Evolutionary conservation across 2,888 invertebrate species (phyloP), one percentile per base, ranked within the genome.

Genomic region (Xestia rhomboidea): DNA sequence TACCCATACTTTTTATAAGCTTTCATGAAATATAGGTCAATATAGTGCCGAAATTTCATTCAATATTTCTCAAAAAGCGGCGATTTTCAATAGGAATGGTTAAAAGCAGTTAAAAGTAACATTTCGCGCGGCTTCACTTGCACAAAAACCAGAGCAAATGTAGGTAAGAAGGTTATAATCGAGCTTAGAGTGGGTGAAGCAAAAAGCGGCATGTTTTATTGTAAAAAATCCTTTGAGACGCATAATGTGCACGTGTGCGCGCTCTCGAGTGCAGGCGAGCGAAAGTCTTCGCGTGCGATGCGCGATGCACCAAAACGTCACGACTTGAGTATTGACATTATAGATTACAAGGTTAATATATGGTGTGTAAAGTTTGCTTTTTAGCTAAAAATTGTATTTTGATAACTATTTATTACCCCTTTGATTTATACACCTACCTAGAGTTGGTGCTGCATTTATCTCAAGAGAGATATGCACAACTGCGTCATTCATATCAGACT

Each of bases 81-180:
- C 74, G 38, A 73, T 73, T 57, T 54, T 87, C 85, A 83, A 87
- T 83, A 62, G 72, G 66, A 85, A 84, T 79, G 69, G 80, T 87
- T 85, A 80, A 87, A 84, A 87, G 74, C 82, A 88, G 83, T 86
- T 79, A 78, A 71, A 82, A 81, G 81, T 87, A 88, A 88, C 85
- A 83, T 84, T 89, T 88, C 76, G 85, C 87, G 82, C 85, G 77
- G 89, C 88, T 93, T 93, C 91, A 91, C 90, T 90, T 90, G 89
- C 89, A 96, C 94, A 95, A 96, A 94, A 94, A 94, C 92, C 94
- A 93, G 85, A 93, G 95, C 95, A 93, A 96, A 96, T 96, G 95
- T 96, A 96, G 96, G 96, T 96, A 96, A 96, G 96, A 96, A 95
- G 96, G 96, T 95, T 95, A 96, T 96, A 93, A 96, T 96, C 96